Base-by-base conservation (phyloP, 1,140 invertebrate genomes). In the Heterodera carotae region DNA sequence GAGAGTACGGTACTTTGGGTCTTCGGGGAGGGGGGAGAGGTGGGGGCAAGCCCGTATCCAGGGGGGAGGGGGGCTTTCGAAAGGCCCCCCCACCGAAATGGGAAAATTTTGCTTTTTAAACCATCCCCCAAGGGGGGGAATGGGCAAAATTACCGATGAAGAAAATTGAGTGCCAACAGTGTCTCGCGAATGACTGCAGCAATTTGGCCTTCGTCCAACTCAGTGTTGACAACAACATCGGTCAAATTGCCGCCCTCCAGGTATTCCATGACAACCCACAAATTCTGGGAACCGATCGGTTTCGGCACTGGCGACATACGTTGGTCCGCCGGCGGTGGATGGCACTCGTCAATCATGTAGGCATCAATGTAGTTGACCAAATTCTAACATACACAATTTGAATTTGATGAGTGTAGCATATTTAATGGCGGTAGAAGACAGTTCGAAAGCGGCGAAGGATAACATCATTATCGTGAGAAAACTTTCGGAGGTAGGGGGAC, bases 261-360 rank as follows among this genome's bases (percentile, higher is more conserved):
- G 79, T 89, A 91, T 80, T 91, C 90, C 90, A 91, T 91, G 7
- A 90, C 89, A 31, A 91, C 90, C 90, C 90, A 91, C 22, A 91
- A 82, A 84, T 90, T 89, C 12, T 59, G 36, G 33, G 53, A 66
- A n/a, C 10, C 2, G 29, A 31, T 66, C 29, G 62, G 2, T 22
- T 31, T 34, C 25, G 29, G 12, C 27, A 34, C 6, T 6, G 48
- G 22, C 15, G 48, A 56, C 12, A 22, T 5, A 22, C 18, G 48
- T 22, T 22, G 48, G 12, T 56, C 39, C 7, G 15, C 39, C 7
- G 48, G 48, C 0, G 48, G 48, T 2, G 29, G 12, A 12, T 66
- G 25, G 67, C 88, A 83, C 60, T 88, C 85, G 48, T 84, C 81
- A 10, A 88, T 83, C 18, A 87, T 75, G 69, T 80, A 87, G 22